Conservation (phyloP, 2,113 vertebrate species). For the Pseudolaguvia tuberculata region DNA sequence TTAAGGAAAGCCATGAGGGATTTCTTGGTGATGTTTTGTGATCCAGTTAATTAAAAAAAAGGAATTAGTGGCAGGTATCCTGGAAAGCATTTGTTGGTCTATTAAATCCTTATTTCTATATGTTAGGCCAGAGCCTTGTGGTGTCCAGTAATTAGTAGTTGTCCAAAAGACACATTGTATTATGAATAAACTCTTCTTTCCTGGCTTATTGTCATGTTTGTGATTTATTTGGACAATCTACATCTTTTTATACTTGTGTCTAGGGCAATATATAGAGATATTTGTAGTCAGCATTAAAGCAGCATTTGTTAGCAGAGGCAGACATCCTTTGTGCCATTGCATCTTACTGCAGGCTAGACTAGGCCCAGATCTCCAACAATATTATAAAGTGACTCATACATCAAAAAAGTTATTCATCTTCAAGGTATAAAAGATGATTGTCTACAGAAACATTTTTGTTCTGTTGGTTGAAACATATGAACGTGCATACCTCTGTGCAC, state of each 20-base stretch:
- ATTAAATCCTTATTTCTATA: not conserved
- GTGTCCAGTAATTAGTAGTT: not conserved
- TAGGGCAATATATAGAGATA: slow-evolving; percentile 5
- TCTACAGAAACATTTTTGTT: too few species aligned
- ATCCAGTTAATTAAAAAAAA: too few species aligned
- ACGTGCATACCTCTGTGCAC: too few species aligned
- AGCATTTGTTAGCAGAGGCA: slow-evolving; percentile 19
- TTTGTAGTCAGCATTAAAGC: slow-evolving; percentile 45
- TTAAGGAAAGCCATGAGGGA: too few species aligned
- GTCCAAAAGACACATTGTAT: not conserved
- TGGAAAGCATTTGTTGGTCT: not conserved
- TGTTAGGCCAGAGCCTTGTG: not conserved
- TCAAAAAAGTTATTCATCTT: slow-evolving; percentile 19
- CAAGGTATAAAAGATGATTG: not conserved
- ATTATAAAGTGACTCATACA: slow-evolving; percentile 30
- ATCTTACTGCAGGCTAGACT: slow-evolving; percentile 38
- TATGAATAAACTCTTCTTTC: not conserved
- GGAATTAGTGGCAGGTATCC: not conserved
- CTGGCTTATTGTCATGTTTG: slow-evolving; percentile 7
- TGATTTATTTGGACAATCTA: slow-evolving; percentile 13
- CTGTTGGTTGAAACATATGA: too few species aligned
- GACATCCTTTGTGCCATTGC: slow-evolving; percentile 39
- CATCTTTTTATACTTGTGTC: slow-evolving; percentile 13
- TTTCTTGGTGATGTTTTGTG: too few species aligned
- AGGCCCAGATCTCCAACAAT: slow-evolving; percentile 28